These are phyloP conservation scores for Caenorhabditis briggsae DNA, from an alignment of 1,140 invertebrate genomes.

Conservation along the genomic window DNA sequence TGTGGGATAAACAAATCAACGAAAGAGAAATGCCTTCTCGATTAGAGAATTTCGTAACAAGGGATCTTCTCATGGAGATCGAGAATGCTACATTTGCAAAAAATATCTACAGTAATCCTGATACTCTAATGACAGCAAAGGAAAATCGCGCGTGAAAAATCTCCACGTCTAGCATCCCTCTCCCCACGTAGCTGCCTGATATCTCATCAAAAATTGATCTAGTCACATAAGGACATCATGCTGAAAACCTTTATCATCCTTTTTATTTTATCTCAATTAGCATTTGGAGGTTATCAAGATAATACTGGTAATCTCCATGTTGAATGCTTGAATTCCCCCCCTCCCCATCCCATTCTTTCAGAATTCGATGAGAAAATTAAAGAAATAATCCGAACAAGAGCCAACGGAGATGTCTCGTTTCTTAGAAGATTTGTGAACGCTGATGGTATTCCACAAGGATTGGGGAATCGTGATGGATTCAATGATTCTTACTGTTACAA, in stretches of 20 bases:
- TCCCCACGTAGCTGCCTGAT: too few species aligned
- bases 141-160: too few species aligned
- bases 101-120: too few species aligned
- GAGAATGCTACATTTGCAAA: too few species aligned
- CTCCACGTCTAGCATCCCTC: too few species aligned
- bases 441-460: neutral
- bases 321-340: neutral
- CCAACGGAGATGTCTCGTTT: neutral
- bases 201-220: too few species aligned
- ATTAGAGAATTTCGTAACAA: too few species aligned
- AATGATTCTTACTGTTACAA: neutral
- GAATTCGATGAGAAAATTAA: neutral
- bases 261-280: neutral
- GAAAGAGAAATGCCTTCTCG: too few species aligned
- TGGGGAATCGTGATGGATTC: neutral
- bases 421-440: slow-evolving; percentile 3
- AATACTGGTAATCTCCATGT: neutral
- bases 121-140: too few species aligned
- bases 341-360: neutral
- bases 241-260: slow-evolving; percentile 6
- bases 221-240: neutral
- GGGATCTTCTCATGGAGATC: too few species aligned
- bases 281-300: neutral
- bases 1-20: too few species aligned
- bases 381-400: neutral